These are phyloP conservation scores for Amphiprion percula DNA, from an alignment of 2,113 vertebrate species.

Conservation along the genomic window DNA sequence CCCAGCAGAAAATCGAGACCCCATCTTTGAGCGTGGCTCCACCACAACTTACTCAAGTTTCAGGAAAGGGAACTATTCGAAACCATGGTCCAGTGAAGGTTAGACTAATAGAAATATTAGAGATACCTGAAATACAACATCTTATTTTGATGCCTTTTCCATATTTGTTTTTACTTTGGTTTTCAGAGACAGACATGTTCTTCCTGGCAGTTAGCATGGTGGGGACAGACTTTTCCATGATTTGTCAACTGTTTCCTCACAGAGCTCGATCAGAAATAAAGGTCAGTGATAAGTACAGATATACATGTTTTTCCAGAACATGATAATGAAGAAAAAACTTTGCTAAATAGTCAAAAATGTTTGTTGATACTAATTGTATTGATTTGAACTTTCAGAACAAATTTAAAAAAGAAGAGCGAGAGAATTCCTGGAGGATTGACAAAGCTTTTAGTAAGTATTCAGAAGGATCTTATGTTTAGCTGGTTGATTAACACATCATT, in stretches of 20 bases:
- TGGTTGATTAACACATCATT: background rate
- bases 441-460: constrained; percentile 95
- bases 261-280: constrained; percentile 95
- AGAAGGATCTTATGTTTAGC: background rate
- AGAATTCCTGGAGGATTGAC: constrained; percentile 95
- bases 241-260: constrained; percentile 95
- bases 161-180: constrained; percentile 10
- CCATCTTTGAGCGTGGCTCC: constrained; percentile 97
- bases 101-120: background rate
- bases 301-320: background rate
- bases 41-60: constrained; percentile 98
- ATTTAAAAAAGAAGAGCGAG: constrained; percentile 96
- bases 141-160: background rate
- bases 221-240: constrained; percentile 98
- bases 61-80: constrained; percentile 90
- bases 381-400: constrained; percentile 89
- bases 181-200: constrained; percentile 98
- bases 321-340: background rate
- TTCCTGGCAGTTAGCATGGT: constrained; percentile 99
- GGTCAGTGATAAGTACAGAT: constrained; percentile 79
- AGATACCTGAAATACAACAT: background rate
- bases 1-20: constrained; percentile 91
- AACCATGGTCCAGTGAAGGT: constrained; percentile 97
- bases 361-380: background rate
- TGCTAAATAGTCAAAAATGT: background rate